Base-by-base conservation (phyloP, 2,888 invertebrate genomes). In the Netelia virgata region DNA sequence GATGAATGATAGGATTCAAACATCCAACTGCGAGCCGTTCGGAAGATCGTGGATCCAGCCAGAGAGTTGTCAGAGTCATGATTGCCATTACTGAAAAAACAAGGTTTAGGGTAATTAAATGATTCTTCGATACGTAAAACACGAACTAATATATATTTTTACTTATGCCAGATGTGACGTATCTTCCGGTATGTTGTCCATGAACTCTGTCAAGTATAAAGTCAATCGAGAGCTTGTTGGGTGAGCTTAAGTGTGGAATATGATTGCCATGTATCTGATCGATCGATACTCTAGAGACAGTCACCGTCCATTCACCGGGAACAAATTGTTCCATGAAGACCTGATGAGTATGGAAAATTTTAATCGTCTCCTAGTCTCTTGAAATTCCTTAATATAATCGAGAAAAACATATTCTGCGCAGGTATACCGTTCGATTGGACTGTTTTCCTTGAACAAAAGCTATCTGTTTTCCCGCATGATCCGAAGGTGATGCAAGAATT, bases 401-500 rank as follows among this genome's bases (percentile, higher is more conserved):
- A 73, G 20, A 55, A 1, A 57, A 23, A 20, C 1, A 8, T 59
- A 28, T 47, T 76, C 66, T 8, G 28, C 18, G 23, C 14, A 10
- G 10, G 2, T 10, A n/a, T 69, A 82, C 75, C 75, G 55, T 47
- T 69, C 66, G 16, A 18, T 41, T 43, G 1, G 9, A 10, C 0
- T 63, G 77, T 16, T 23, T 18, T 75, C 94, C 0, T 0, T 94
- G 20, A 93, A 93, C 63, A 94, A 91, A 94, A 85, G 95, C 94
- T 0, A 96, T 92, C 89, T 96, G 96, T 90, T 96, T 95, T 1
- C 95, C 95, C 16, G 94, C 94, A 87, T 96, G 94, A 89, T 95
- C 94, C 96, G 96, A 96, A 0, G 96, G 95, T 1, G 96, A 96
- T 82, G 96, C 94, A 36, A 36, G 5, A 59, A 94, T 94, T 36